These are phyloP conservation scores for Liposcelis brunnea DNA, from an alignment of 2,888 invertebrate species.

Conservation along the genomic window DNA sequence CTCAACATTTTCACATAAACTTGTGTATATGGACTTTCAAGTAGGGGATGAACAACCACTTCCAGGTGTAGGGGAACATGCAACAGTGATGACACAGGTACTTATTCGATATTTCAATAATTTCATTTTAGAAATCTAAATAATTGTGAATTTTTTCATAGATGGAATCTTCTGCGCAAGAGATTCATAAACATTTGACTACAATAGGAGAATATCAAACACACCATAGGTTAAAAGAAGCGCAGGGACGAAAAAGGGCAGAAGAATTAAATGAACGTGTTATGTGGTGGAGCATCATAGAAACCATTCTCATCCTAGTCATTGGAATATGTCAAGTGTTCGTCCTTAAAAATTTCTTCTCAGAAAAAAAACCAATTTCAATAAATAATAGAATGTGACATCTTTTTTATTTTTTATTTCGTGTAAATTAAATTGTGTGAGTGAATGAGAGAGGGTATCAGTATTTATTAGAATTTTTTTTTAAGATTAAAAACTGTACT, in stretches of 20 bases:
- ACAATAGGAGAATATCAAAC: conserved; percentile 90
- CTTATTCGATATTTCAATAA: conserved; percentile 9
- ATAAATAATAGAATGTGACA: no score
- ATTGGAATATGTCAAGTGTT: conserved; percentile 85
- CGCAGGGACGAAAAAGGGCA: conserved; percentile 86
- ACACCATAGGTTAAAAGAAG: conserved; percentile 86
- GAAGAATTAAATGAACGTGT: conserved; percentile 94
- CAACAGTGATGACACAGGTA: conserved; percentile 85
- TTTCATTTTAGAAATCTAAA: background rate
- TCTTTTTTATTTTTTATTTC: no score
- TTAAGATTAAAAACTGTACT: no score
- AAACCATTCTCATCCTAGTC: conserved; percentile 66
- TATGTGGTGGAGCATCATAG: conserved; percentile 80
- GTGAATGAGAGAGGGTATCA: no score
- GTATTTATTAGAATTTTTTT: no score
- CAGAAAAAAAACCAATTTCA: conserved; percentile 41
- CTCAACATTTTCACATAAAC: conserved; percentile 95
- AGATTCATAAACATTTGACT: conserved; percentile 76
- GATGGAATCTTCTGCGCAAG: conserved; percentile 85
- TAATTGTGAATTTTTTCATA: conserved; percentile 27
- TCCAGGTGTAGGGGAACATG: conserved; percentile 72
- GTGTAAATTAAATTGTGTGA: no score
- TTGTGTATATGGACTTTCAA: conserved; percentile 96
- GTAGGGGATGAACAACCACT: conserved; percentile 78
- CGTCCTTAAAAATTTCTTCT: conserved; percentile 81